Conservation (phyloP, 1,140 invertebrate species). For the Stegodyphus dumicola region DNA sequence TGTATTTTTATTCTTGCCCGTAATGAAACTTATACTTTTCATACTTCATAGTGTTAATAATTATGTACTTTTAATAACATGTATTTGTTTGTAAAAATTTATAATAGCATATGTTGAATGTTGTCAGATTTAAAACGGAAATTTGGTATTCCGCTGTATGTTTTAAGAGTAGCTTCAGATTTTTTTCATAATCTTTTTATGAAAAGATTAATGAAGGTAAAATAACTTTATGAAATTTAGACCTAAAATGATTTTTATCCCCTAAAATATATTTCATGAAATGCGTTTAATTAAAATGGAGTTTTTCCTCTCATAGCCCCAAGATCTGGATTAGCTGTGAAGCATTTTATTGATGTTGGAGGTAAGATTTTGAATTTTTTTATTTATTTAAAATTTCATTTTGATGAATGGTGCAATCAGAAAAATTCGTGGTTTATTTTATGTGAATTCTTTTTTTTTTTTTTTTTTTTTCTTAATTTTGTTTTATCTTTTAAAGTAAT, state of each 20-base stretch:
- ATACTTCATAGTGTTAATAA: no score
- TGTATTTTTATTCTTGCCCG: no score
- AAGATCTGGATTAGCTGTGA: slow-evolving; percentile 93
- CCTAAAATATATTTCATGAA: neutral
- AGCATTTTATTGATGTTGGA: slow-evolving; percentile 97
- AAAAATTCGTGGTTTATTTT: neutral
- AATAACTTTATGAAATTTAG: no score
- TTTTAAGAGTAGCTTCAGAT: no score
- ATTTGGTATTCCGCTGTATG: no score
- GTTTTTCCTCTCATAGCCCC: slow-evolving; percentile 76
- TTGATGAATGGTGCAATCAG: neutral
- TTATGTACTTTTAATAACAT: no score
- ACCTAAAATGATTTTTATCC: neutral
- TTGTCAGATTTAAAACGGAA: no score
- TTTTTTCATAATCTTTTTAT: no score
- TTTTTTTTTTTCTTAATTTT: neutral
- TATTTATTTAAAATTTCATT: neutral
- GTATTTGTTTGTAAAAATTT: no score
- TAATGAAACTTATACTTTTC: no score
- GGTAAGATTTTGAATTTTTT: slow-evolving; percentile 68
- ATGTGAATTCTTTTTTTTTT: neutral
- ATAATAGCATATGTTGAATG: no score
- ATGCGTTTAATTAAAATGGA: neutral
- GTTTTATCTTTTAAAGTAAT: neutral
- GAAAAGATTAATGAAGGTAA: no score